These are phyloP conservation scores for Pinna nobilis DNA, from an alignment of 1,140 invertebrate genomes.

Conservation along the genomic window DNA sequence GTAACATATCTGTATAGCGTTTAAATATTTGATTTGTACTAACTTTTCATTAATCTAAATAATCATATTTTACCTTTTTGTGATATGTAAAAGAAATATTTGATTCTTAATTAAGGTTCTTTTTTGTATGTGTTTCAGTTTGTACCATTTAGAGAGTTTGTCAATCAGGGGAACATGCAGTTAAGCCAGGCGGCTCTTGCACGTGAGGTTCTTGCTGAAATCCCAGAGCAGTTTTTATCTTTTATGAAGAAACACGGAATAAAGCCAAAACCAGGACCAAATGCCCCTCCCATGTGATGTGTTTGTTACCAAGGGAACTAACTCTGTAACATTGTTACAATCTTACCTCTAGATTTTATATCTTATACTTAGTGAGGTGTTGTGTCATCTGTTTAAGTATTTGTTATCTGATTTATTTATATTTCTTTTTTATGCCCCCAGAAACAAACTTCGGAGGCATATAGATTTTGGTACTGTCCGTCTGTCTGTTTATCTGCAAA, in stretches of 20 bases:
- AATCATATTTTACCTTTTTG: neutral
- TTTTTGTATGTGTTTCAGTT: conserved; percentile 73
- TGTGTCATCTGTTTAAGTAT: too few relatives aligned
- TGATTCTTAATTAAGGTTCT: neutral
- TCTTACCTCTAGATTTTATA: too few relatives aligned
- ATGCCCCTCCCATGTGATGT: conserved; percentile 22
- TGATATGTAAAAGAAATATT: neutral
- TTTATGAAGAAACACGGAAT: conserved; percentile 79
- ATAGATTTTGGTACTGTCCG: too few relatives aligned
- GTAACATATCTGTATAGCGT: too few relatives aligned
- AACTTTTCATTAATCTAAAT: neutral
- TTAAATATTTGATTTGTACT: too few relatives aligned
- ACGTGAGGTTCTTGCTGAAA: conserved; percentile 80
- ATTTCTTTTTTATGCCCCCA: too few relatives aligned
- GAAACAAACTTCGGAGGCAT: too few relatives aligned
- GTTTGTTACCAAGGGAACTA: too few relatives aligned
- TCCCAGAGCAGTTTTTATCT: conserved; percentile 79
- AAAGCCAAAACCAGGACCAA: conserved; percentile 69
- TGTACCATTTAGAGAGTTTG: conserved; percentile 78
- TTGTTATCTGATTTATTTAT: too few relatives aligned
- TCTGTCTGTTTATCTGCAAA: too few relatives aligned
- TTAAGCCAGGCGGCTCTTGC: conserved; percentile 75
- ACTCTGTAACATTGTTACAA: too few relatives aligned
- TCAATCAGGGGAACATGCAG: conserved; percentile 50
- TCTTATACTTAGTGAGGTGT: too few relatives aligned